Evolutionary conservation across 2,888 invertebrate genomes (phyloP).

Genomic region (Eremobia ochroleuca): DNA sequence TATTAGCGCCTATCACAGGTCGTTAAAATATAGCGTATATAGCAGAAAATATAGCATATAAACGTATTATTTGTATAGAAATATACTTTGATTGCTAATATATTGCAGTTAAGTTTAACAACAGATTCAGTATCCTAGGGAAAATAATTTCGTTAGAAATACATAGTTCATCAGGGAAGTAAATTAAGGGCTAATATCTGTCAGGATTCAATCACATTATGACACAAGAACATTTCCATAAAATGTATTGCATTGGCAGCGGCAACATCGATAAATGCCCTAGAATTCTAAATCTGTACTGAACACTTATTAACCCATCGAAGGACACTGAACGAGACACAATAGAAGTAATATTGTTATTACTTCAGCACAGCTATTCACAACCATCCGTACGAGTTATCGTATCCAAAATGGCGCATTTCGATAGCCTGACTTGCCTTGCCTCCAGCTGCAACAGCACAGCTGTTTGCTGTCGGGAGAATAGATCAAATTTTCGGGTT

Average conservation of each 20-base stretch:
- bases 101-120: slow-evolving; percentile 21
- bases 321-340: neutral
- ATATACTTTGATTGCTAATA: slow-evolving; percentile 56
- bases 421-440: neutral
- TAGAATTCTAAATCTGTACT: slow-evolving; percentile 33
- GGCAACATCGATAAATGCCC: slow-evolving; percentile 9
- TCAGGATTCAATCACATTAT: neutral
- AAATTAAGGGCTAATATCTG: neutral
- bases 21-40: slow-evolving; percentile 54
- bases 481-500: neutral
- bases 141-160: neutral
- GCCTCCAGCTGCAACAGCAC: neutral
- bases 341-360: neutral
- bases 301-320: neutral
- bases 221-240: neutral
- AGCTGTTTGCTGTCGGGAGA: neutral
- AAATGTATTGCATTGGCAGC: neutral
- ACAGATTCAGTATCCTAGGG: slow-evolving; percentile 24
- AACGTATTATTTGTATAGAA: slow-evolving; percentile 55
- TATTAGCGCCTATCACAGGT: slow-evolving; percentile 68
- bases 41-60: slow-evolving; percentile 63
- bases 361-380: neutral
- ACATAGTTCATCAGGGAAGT: neutral
- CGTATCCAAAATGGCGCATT: neutral
- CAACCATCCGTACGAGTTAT: neutral